phyloP scores from a whole-genome alignment of 1,140 invertebrate species.

The Drosophila rufa region DNA sequence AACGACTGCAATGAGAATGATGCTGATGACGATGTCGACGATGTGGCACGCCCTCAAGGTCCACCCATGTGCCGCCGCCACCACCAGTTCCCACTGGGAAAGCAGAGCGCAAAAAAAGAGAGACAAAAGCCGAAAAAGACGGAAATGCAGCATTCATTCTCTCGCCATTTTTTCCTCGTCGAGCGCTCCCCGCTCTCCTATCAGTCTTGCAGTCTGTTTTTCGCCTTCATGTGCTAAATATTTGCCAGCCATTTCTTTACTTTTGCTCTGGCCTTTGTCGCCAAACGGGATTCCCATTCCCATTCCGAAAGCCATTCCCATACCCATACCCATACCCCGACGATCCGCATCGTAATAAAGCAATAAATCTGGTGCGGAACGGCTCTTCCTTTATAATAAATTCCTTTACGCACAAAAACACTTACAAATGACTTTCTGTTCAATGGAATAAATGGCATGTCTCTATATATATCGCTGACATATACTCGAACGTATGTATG shows the following conservation, averaged over 20 bases:
- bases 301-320: slow-evolving; percentile 26
- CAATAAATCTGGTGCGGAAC: slow-evolving; percentile 61
- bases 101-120: slow-evolving; percentile 38
- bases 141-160: slow-evolving; percentile 74
- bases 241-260: slow-evolving; percentile 65
- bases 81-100: background rate
- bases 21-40: slow-evolving; percentile 26
- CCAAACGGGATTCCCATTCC: slow-evolving; percentile 49
- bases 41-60: slow-evolving; percentile 40
- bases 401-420: slow-evolving; percentile 57
- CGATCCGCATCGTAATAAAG: slow-evolving; percentile 61
- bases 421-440: slow-evolving; percentile 59
- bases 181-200: background rate
- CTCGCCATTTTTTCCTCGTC: slow-evolving; percentile 25
- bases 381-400: slow-evolving; percentile 55
- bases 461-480: slow-evolving; percentile 9
- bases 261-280: slow-evolving; percentile 48
- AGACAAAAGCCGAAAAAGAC: slow-evolving; percentile 62
- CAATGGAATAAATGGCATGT: slow-evolving; percentile 58
- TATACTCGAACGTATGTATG: background rate
- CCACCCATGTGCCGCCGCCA: slow-evolving; percentile 4
- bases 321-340: slow-evolving; percentile 27
- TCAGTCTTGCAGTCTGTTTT: slow-evolving; percentile 21
- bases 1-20: slow-evolving; percentile 44
- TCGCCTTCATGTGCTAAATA: slow-evolving; percentile 51